These are phyloP conservation scores for Arvicanthis niloticus DNA, from an alignment of 2,113 vertebrate species.

Conservation along the genomic window DNA sequence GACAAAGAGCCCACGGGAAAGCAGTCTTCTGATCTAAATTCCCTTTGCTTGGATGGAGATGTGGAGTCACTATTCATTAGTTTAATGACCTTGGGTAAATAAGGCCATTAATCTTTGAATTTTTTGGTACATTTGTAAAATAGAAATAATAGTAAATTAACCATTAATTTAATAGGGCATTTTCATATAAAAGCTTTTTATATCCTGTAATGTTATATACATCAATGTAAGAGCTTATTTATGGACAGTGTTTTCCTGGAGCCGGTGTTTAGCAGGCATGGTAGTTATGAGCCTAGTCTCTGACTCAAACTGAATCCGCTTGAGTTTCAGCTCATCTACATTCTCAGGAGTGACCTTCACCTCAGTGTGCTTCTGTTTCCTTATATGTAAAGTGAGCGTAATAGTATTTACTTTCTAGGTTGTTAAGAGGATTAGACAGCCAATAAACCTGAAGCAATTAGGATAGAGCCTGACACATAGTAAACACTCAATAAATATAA, in stretches of 20 bases:
- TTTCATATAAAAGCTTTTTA: slow-evolving; percentile 65
- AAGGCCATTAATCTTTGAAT: slow-evolving; percentile 70
- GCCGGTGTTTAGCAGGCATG: background rate
- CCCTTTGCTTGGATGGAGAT: slow-evolving; percentile 60
- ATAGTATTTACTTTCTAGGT: slow-evolving; percentile 50
- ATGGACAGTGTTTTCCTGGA: slow-evolving; percentile 8
- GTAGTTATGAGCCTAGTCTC: background rate
- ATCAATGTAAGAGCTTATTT: slow-evolving; percentile 53
- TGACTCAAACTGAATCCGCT: background rate
- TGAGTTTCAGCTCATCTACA: background rate
- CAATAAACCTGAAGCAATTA: slow-evolving; percentile 54
- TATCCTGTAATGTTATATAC: slow-evolving; percentile 13
- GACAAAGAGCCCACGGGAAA: slow-evolving; percentile 68
- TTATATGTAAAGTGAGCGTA: slow-evolving; percentile 46
- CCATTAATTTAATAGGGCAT: slow-evolving; percentile 67
- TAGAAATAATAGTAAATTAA: slow-evolving; percentile 67
- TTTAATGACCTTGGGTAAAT: slow-evolving; percentile 80
- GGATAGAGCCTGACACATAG: slow-evolving; percentile 20
- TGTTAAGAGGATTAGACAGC: slow-evolving; percentile 63
- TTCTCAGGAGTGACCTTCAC: slow-evolving; percentile 22
- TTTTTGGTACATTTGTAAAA: slow-evolving; percentile 73
- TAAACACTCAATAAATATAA: slow-evolving; percentile 69
- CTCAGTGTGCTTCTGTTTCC: slow-evolving; percentile 35
- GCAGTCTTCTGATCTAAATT: slow-evolving; percentile 74
- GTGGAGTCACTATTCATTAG: slow-evolving; percentile 74